Percentiles rank a stretch among this genome's conserved stretches.
phyloP scores from a whole-genome alignment of 1,140 invertebrate genomes.

The Camponotus pennsylvanicus region DNA sequence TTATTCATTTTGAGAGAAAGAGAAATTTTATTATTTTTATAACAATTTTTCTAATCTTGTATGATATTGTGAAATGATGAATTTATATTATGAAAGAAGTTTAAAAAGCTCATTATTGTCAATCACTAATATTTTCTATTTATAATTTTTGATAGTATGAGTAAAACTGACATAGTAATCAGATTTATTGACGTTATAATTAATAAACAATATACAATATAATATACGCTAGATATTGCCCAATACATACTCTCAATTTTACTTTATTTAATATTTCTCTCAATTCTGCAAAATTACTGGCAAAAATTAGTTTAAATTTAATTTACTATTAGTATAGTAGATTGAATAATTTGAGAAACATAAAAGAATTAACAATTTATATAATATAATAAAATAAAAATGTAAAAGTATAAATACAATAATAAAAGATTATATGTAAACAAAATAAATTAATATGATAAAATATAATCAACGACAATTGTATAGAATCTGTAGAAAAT shows the following conservation, averaged over 20 bases:
- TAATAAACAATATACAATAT: not conserved
- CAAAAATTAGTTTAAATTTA: not conserved
- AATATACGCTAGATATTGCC: not conserved
- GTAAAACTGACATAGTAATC: not conserved
- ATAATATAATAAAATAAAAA: not conserved
- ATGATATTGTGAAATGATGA: not conserved
- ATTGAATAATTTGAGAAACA: not conserved
- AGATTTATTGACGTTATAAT: not conserved
- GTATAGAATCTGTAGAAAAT: not conserved
- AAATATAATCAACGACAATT: not conserved
- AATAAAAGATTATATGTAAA: not conserved
- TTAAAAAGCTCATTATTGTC: not conserved
- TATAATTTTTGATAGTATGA: not conserved
- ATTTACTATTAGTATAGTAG: not conserved
- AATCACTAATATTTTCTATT: not conserved
- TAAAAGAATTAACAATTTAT: not conserved
- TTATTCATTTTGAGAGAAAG: not conserved
- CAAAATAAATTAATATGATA: not conserved
- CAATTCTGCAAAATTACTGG: not conserved
- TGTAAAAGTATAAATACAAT: too few species aligned
- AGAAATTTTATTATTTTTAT: too few species aligned
- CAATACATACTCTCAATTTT: not conserved
- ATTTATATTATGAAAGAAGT: not conserved
- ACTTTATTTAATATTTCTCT: not conserved
- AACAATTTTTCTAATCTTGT: too few species aligned